Evolutionary conservation across 2,888 invertebrate genomes (phyloP).

Genomic region (Drosophila longiperda): DNA sequence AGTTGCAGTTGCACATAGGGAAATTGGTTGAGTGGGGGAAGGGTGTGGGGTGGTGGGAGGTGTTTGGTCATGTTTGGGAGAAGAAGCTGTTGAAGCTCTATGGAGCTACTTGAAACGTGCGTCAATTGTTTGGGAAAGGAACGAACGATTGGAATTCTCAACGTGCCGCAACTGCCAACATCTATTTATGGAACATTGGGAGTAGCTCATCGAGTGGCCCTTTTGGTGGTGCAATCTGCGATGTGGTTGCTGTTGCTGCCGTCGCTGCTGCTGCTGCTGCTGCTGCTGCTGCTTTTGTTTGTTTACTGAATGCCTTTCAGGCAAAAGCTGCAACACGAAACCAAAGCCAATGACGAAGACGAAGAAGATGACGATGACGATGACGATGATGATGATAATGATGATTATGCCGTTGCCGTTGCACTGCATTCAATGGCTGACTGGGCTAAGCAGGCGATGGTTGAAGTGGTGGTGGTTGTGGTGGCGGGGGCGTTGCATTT

Average conservation of each 20-base stretch:
- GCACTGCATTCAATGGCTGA: constrained; percentile 57
- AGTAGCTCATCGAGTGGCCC: constrained; percentile 55
- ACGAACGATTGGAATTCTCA: constrained; percentile 61
- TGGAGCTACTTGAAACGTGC: constrained; percentile 68
- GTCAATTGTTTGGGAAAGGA: constrained; percentile 69
- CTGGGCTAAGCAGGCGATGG: constrained; percentile 4
- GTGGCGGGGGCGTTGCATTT: constrained; percentile 24
- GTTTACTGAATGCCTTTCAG: constrained; percentile 45
- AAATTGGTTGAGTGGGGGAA: constrained; percentile 1
- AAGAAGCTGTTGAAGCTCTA: neutral
- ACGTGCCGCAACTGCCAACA: constrained; percentile 48
- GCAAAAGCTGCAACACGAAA: constrained; percentile 46
- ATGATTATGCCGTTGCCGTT: constrained; percentile 37
- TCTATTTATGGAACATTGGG: constrained; percentile 74
- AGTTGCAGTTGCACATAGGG: constrained; percentile 5
- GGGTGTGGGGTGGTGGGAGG: neutral
- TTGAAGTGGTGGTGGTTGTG: neutral
- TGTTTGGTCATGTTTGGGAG: neutral
- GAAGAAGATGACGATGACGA: neutral
- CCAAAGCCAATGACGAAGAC: constrained; percentile 25
- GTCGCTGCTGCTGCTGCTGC: constrained; percentile 3
- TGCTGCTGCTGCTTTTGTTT: constrained; percentile 53
- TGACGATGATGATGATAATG: too few relatives aligned
- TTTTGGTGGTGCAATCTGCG: constrained; percentile 47
- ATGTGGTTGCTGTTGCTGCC: constrained; percentile 30